phyloP scores from a whole-genome alignment of 2,888 invertebrate genomes.

The Lobophora halterata region DNA sequence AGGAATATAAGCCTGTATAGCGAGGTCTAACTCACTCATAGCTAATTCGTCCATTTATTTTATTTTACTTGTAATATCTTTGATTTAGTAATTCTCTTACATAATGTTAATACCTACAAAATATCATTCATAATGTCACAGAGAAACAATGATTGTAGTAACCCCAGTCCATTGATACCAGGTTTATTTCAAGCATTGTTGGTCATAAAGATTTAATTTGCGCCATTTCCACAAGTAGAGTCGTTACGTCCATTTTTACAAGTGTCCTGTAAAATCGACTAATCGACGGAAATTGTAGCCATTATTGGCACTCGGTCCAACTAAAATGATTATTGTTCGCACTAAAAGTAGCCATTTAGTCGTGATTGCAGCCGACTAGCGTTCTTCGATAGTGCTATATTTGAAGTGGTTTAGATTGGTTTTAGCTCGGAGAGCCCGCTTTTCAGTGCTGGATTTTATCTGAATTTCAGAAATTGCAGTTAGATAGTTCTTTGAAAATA shows the following conservation, averaged over 20 bases:
- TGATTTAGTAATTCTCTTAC: too few species aligned
- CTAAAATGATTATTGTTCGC: slow-evolving; percentile 79
- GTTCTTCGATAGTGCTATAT: slow-evolving; percentile 43
- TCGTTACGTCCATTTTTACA: slow-evolving; percentile 68
- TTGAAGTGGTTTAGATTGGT: slow-evolving; percentile 30
- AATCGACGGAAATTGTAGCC: slow-evolving; percentile 79
- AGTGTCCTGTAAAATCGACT: slow-evolving; percentile 69
- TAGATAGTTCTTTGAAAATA: too few species aligned
- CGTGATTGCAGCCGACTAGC: slow-evolving; percentile 52
- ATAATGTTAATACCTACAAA: too few species aligned
- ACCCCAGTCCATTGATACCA: too few species aligned
- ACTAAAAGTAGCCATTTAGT: slow-evolving; percentile 75
- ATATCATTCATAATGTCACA: too few species aligned
- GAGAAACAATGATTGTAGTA: too few species aligned
- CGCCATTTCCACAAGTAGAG: slow-evolving; percentile 46
- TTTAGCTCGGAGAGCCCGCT: slow-evolving; percentile 21
- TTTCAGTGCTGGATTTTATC: slow-evolving; percentile 2
- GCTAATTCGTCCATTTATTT: too few species aligned
- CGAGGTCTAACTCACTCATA: too few species aligned
- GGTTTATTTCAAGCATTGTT: too few species aligned
- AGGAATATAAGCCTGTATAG: too few species aligned
- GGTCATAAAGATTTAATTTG: slow-evolving; percentile 16
- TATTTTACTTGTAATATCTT: too few species aligned
- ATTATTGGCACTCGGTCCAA: slow-evolving; percentile 75
- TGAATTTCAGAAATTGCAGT: too few species aligned